Percentiles rank a stretch among this genome's conserved stretches.
Conservation (phyloP, 2,888 invertebrate genomes). For the Aelia acuminata region DNA sequence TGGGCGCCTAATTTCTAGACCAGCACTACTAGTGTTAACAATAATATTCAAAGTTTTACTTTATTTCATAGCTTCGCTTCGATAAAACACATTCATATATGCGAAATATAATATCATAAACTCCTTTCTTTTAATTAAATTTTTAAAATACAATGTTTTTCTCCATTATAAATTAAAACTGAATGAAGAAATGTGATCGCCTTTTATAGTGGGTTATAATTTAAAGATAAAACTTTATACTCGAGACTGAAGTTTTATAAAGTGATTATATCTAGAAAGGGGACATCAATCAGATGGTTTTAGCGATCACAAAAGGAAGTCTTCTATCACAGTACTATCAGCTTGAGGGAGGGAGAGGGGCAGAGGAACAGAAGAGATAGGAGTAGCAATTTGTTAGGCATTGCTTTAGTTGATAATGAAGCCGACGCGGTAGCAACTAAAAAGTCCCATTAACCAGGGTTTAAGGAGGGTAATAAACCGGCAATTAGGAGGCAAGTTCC, state of each 20-base stretch:
- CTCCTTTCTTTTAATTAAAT: no score
- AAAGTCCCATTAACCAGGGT: conserved; percentile 63
- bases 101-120: no score
- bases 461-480: conserved; percentile 55
- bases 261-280: conserved; percentile 15
- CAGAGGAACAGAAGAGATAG: conserved; percentile 55
- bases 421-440: conserved; percentile 59
- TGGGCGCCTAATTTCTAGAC: no score
- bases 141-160: background rate
- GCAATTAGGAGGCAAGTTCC: conserved; percentile 45
- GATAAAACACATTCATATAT: no score
- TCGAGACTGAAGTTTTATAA: conserved; percentile 19
- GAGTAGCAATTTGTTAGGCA: conserved; percentile 52
- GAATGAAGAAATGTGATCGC: background rate
- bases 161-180: background rate
- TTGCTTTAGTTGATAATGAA: conserved; percentile 53
- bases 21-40: no score
- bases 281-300: conserved; percentile 51
- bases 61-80: no score
- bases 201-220: background rate
- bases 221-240: conserved; percentile 19
- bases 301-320: conserved; percentile 47
- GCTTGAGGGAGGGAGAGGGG: background rate
- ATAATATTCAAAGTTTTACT: no score
- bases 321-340: conserved; percentile 51